These are phyloP conservation scores for Cheilosia vernalis DNA, from an alignment of 2,888 invertebrate genomes.

Conservation along the genomic window DNA sequence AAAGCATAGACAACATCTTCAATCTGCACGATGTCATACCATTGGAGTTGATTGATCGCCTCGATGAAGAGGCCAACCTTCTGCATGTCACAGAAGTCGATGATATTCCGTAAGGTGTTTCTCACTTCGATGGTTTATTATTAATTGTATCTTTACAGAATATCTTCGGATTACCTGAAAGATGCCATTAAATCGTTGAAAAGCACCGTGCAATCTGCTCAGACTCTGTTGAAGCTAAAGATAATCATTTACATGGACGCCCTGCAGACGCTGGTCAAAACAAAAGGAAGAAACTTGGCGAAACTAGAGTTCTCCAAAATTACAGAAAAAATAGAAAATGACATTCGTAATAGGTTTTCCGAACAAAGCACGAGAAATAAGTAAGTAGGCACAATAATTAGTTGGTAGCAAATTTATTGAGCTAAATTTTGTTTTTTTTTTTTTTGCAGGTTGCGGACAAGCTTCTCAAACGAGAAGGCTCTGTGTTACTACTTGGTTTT, in stretches of 20 bases:
- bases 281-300: constrained; percentile 51
- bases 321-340: constrained; percentile 81
- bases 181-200: constrained; percentile 43
- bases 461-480: constrained; percentile 80
- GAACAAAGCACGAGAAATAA: constrained; percentile 74
- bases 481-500: constrained; percentile 81
- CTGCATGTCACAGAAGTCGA: constrained; percentile 77
- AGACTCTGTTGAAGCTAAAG: constrained; percentile 78
- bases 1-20: constrained; percentile 78
- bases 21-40: constrained; percentile 80
- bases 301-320: constrained; percentile 79
- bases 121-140: background rate
- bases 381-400: constrained; percentile 53
- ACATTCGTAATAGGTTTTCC: constrained; percentile 80
- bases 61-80: constrained; percentile 81
- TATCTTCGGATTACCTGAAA: constrained; percentile 79
- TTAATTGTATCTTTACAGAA: constrained; percentile 77
- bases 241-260: constrained; percentile 82
- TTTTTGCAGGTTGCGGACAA: constrained; percentile 78
- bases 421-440: constrained; percentile 21
- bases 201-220: constrained; percentile 10
- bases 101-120: constrained; percentile 79
- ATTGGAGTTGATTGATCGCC: constrained; percentile 77
- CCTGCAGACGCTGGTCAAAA: constrained; percentile 78
- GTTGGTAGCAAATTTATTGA: background rate